Evolutionary conservation across 2,113 vertebrate genomes (phyloP), one percentile per base, ranked within the genome.

Genomic region (Onychostruthus taczanowskii): DNA sequence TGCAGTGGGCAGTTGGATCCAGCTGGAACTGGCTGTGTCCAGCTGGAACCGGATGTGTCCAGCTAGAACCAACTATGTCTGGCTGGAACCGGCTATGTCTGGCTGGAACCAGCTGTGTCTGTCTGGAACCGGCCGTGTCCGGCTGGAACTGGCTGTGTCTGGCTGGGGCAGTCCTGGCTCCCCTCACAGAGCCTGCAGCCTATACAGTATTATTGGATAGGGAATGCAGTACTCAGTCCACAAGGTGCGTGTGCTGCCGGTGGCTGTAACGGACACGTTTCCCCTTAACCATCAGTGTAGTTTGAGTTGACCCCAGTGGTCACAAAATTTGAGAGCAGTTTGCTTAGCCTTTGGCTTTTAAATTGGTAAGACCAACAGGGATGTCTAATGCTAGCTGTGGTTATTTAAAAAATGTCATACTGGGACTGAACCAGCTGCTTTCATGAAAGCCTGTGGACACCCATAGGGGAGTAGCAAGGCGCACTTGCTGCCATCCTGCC

Each of bases 1-100:
- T 44, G 37, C 0, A 0, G 8, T 3, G 15, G 15, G 7, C 1
- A 0, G 21, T 2, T 5, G 21, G 73, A 80, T 23, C 47, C 43
- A 44, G 43, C 43, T 44, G 43, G 37, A 55, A 8, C 17, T 1
- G 4, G 31, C 11, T 49, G 66, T 19, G 24, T 8, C 9, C 2
- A 0, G 11, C 21, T 31, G 52, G 52, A 16, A 52, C 26, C 1
- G 15, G 26, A 26, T 16, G 26, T 52, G 50, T 9, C 28, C 2
- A 4, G 11, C 17, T 30, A 28, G 28, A 53, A 53, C 28, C 1
- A 7, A 10, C 52, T 19, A 7, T 49, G 13, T 7, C 22, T 4
- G 13, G 22, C 22, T 24, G 47, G 11, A 24, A 49, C 13, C 2
- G 13, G 22, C 47, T 14, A 4, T 49, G 23, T 24, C 47, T 3